Evolutionary conservation across 1,140 invertebrate genomes (phyloP).

Genomic region (Muscidifurax raptorellus): DNA sequence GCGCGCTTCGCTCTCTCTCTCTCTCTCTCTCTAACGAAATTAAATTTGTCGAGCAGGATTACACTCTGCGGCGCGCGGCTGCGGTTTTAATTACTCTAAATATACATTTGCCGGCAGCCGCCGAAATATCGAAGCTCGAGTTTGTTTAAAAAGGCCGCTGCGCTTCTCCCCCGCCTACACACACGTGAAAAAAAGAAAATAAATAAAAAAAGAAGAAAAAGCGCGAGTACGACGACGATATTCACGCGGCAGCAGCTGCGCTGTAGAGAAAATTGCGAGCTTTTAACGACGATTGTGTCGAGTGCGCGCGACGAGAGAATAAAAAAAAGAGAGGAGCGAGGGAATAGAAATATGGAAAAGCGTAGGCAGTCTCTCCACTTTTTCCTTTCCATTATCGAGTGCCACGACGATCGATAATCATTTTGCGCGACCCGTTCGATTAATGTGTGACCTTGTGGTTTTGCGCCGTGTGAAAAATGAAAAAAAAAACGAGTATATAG

Average conservation of each 20-base stretch:
- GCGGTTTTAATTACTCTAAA: slow-evolving; percentile 65
- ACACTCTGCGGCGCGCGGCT: slow-evolving; percentile 34
- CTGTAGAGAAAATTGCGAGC: slow-evolving; percentile 9
- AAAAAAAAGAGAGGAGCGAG: not conserved
- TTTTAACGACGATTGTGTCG: slow-evolving; percentile 38
- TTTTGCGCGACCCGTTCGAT: slow-evolving; percentile 20
- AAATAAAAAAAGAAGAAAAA: slow-evolving; percentile 50
- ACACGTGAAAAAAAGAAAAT: slow-evolving; percentile 1
- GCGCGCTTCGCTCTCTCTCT: not conserved
- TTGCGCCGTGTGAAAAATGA: not conserved
- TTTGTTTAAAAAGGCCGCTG: not conserved
- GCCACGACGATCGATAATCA: slow-evolving; percentile 25
- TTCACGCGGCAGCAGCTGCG: slow-evolving; percentile 33
- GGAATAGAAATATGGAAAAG: slow-evolving; percentile 8
- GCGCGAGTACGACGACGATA: slow-evolving; percentile 16
- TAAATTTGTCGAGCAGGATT: slow-evolving; percentile 64
- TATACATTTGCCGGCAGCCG: slow-evolving; percentile 54
- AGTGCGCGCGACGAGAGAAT: not conserved
- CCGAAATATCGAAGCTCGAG: slow-evolving; percentile 28
- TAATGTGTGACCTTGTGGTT: slow-evolving; percentile 21
- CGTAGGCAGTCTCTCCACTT: not conserved
- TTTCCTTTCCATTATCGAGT: slow-evolving; percentile 31
- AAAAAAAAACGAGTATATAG: not conserved
- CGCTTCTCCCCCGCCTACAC: not conserved
- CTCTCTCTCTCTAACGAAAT: slow-evolving; percentile 53